A percentile compares a stretch with the other conserved stretches of the same genome.
These are phyloP conservation scores for Vireo griseus DNA, from an alignment of 2,797 vertebrate genomes.

Conservation along the genomic window DNA sequence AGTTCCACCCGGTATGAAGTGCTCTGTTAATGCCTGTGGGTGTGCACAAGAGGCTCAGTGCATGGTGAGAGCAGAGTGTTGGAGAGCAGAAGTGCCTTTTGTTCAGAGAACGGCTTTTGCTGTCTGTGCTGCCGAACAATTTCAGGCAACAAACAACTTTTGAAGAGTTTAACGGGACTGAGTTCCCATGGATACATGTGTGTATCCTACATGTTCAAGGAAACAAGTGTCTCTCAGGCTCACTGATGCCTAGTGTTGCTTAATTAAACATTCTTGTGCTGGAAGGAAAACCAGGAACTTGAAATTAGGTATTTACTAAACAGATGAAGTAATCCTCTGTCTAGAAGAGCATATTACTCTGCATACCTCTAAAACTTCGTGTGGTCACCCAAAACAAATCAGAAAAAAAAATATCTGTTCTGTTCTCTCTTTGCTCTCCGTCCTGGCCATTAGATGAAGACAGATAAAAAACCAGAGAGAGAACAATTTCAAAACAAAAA, in stretches of 20 bases:
- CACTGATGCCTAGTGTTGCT: neutral
- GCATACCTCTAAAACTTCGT: neutral
- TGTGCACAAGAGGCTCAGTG: neutral
- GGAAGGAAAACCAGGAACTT: neutral
- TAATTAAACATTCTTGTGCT: neutral
- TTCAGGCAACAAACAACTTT: neutral
- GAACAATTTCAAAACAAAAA: neutral
- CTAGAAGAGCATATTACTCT: neutral
- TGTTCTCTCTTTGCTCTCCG: neutral
- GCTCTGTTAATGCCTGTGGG: neutral
- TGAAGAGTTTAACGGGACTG: neutral
- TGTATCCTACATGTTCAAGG: neutral
- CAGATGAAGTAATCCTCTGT: neutral
- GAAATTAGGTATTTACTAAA: neutral
- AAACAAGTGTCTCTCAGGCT: neutral
- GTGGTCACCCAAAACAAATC: neutral
- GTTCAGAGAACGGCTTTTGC: neutral
- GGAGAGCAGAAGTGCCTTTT: neutral
- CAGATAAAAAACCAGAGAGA: accelerated
- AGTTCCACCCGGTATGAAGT: accelerated
- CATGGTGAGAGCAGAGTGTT: neutral
- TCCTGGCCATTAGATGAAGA: neutral
- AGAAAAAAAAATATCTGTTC: neutral
- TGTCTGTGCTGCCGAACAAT: neutral
- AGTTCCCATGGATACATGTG: neutral